Conservation (phyloP, 2,888 invertebrate genomes). For the Tetragonula carbonaria region DNA sequence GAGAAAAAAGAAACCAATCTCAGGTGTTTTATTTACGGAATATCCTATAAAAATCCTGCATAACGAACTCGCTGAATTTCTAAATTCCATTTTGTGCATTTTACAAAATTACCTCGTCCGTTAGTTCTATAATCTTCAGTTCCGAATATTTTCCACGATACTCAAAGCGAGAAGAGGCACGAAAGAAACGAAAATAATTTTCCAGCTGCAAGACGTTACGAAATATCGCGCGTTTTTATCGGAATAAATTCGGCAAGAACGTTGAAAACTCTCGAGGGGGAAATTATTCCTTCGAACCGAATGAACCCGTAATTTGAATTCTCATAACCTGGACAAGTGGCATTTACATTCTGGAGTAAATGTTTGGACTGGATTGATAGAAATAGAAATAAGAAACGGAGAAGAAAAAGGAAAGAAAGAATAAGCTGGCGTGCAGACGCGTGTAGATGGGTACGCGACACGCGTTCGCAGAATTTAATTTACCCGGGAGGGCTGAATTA, state of each 20-base stretch:
- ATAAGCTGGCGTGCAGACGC: not conserved
- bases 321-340: slow-evolving; percentile 1
- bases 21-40: no score
- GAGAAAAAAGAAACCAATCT: no score
- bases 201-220: not conserved
- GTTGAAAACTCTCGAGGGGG: not conserved
- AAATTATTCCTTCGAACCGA: slow-evolving; percentile 22
- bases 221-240: not conserved
- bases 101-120: no score
- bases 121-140: no score
- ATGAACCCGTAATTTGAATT: slow-evolving; percentile 53
- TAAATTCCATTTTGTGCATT: no score
- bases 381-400: slow-evolving; percentile 9
- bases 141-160: no score
- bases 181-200: not conserved
- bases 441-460: slow-evolving; percentile 15
- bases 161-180: not conserved
- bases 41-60: no score
- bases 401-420: not conserved
- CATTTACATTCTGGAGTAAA: slow-evolving; percentile 39
- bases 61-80: no score
- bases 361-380: slow-evolving; percentile 25
- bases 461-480: slow-evolving; percentile 48
- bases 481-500: slow-evolving; percentile 31
- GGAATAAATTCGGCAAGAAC: not conserved